Percentiles rank a stretch among this genome's conserved stretches.
Conservation (phyloP, 2,113 vertebrate genomes). For the Sclerurus mexicanus region DNA sequence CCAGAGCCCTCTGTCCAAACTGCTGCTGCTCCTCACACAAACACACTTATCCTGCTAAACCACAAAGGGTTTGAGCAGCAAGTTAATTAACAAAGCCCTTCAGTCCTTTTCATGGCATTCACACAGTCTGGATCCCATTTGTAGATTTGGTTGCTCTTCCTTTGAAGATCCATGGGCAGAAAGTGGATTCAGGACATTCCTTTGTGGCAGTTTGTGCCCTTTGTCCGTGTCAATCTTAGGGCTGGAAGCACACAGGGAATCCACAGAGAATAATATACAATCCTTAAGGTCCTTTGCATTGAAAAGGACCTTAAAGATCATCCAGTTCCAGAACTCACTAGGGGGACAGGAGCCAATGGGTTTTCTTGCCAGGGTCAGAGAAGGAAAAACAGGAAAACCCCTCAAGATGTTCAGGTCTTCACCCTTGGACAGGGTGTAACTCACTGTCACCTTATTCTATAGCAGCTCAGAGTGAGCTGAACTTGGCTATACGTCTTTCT, state of each 20-base stretch:
- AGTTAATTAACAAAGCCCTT: neutral
- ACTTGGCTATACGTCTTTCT: neutral
- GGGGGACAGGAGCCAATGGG: neutral
- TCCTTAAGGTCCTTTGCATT: too few species aligned
- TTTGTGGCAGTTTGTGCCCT: neutral
- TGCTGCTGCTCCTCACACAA: rapidly evolving
- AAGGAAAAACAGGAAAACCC: neutral
- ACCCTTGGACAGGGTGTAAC: neutral
- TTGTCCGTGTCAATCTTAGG: neutral
- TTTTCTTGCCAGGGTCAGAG: neutral
- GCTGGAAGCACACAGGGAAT: neutral
- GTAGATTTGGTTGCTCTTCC: neutral
- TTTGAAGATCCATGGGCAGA: neutral
- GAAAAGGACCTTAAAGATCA: neutral
- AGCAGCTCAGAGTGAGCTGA: neutral
- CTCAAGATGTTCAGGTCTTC: neutral
- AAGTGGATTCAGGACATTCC: neutral
- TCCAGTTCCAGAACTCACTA: neutral
- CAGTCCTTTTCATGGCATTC: rapidly evolving
- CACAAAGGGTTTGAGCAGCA: neutral
- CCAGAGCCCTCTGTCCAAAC: neutral
- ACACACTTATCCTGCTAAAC: neutral
- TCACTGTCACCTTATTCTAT: neutral
- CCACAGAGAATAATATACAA: neutral
- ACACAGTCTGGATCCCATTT: too few species aligned